These are phyloP conservation scores for Platerodrilus igneus DNA, from an alignment of 2,888 invertebrate genomes.

Conservation along the genomic window DNA sequence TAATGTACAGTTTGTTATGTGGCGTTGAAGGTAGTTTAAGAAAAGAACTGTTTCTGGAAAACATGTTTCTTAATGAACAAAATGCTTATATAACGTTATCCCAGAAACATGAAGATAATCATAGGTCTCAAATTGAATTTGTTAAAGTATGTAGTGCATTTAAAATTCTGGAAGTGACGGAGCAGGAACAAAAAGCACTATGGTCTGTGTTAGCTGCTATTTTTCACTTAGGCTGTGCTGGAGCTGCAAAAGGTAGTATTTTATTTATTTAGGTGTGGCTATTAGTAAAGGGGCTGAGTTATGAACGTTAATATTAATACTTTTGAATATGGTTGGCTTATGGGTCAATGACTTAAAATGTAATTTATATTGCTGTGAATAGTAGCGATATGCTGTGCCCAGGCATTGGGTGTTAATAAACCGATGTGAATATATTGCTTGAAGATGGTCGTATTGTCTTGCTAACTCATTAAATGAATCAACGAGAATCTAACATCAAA, in stretches of 20 bases:
- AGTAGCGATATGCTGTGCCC: too few species aligned
- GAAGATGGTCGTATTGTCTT: too few species aligned
- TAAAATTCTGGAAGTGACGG: conserved; percentile 67
- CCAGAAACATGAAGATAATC: conserved; percentile 75
- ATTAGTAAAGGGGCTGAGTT: too few species aligned
- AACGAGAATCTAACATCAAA: too few species aligned
- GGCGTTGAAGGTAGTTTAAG: conserved; percentile 79
- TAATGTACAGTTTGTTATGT: conserved; percentile 62
- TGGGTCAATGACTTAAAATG: too few species aligned
- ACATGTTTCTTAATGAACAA: conserved; percentile 55
- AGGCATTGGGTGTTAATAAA: too few species aligned
- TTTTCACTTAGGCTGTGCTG: conserved; percentile 87
- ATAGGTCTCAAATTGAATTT: conserved; percentile 76
- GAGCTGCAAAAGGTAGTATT: conserved; percentile 64
- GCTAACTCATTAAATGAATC: too few species aligned
- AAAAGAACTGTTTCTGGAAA: conserved; percentile 78
- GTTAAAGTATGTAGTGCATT: conserved; percentile 74
- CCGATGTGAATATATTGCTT: too few species aligned
- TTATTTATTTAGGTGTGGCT: too few species aligned
- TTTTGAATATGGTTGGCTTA: too few species aligned
- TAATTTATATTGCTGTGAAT: too few species aligned
- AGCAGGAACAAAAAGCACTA: conserved; percentile 74
- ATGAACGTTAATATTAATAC: too few species aligned
- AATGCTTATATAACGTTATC: conserved; percentile 76
- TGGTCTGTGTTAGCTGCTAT: conserved; percentile 90